Evolutionary conservation across 2,113 vertebrate species (phyloP), one percentile per base, ranked within the genome.

Genomic region (Prunella himalayana): DNA sequence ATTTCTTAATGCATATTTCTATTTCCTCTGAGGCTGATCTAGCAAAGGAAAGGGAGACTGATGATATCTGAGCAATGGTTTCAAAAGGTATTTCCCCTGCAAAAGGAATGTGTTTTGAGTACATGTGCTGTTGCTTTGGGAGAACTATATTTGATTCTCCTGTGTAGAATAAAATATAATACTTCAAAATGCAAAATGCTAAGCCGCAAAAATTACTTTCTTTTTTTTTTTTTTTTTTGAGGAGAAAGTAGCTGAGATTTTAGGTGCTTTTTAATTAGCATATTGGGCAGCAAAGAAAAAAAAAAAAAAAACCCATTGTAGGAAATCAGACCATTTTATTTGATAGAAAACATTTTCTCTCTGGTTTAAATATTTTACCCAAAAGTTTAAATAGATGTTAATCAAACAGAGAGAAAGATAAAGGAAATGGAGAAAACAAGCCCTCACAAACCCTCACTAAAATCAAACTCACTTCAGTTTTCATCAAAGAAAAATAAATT

Each of bases 1-100:
- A 83, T 82, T 86, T 82, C 30, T 73, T 90, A 45, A 80, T 61
- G 42, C 20, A 39, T 73, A 73, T 77, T 94, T 94, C 35, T 82
- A 3, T 71, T 30, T 75, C 91, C 14, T 94, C 39, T 81, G 71
- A 88, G 59, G 17, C 42, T 73, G 66, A 18, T 72, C 51, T 11
- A 35, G 13, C 42, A 82, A 72, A 79, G 53, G 31, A 68, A 15
- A 81, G 16, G 53, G 75, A 71, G 66, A 39, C 17, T 80, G 35
- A 50, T 92, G 31, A 12, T 77, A 59, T 80, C 71, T 80, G 47
- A 93, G 54, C 37, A 91, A 35, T 82, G 23, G 5, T 82, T 77
- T 77, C 33, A 69, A 88, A 94, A 88, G 53, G 22, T 53, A 61
- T 88, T 87, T 82, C 45, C 33, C 13, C 33, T 91, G 56, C 10